These are phyloP conservation scores for Caenorhabditis briggsae DNA, from an alignment of 1,140 invertebrate genomes.

Conservation along the genomic window DNA sequence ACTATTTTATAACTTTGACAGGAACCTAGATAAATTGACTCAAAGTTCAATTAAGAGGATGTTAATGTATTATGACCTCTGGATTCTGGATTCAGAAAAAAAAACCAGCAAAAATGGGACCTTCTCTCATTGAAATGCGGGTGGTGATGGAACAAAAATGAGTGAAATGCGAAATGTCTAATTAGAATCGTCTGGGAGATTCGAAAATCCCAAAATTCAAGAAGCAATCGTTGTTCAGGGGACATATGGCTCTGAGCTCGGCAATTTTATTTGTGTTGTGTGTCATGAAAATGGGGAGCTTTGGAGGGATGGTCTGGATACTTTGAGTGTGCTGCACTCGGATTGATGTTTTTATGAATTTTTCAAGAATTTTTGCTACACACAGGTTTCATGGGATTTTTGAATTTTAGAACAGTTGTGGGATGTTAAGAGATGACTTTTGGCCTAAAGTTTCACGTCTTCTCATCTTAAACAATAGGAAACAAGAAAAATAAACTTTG, in stretches of 20 bases:
- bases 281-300: background rate
- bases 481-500: conserved; percentile 1
- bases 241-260: conserved; percentile 36
- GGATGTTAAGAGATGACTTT: conserved; percentile 1
- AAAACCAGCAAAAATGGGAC: too few relatives aligned
- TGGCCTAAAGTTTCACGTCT: background rate
- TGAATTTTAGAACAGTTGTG: too few relatives aligned
- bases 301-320: background rate
- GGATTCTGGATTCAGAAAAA: too few relatives aligned
- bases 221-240: conserved; percentile 41
- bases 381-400: too few relatives aligned
- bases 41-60: too few relatives aligned
- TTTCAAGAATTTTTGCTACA: too few relatives aligned
- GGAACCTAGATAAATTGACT: too few relatives aligned
- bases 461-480: background rate
- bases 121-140: background rate
- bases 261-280: conserved; percentile 4
- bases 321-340: background rate
- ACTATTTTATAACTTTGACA: too few relatives aligned
- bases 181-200: conserved; percentile 51
- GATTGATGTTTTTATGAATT: too few relatives aligned
- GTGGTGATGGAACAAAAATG: conserved; percentile 38
- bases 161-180: conserved; percentile 55
- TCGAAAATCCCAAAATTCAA: background rate
- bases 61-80: too few relatives aligned